These are phyloP conservation scores for Cariama cristata DNA, from an alignment of 2,113 vertebrate genomes.

Conservation along the genomic window DNA sequence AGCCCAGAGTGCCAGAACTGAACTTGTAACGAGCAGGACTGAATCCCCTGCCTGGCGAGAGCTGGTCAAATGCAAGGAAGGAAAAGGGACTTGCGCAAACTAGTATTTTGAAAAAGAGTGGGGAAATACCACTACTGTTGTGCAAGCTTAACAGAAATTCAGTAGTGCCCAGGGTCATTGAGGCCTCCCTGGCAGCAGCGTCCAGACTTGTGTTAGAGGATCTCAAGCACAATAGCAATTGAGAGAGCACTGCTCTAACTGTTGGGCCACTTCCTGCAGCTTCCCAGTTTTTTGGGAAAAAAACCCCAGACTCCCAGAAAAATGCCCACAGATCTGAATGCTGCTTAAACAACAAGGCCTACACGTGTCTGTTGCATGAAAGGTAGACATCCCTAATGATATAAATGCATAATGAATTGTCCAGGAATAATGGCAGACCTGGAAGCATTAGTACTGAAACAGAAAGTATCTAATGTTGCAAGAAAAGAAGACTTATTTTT, in stretches of 20 bases:
- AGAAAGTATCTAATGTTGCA: background rate
- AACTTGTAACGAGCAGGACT: background rate
- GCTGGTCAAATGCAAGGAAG: background rate
- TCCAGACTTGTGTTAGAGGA: background rate
- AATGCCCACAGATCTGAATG: background rate
- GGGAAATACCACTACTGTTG: conserved; percentile 41
- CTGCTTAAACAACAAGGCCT: background rate
- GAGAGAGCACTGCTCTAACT: background rate
- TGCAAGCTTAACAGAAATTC: conserved; percentile 41
- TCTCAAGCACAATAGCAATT: background rate
- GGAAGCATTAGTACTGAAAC: background rate
- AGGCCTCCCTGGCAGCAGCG: background rate
- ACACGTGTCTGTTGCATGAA: background rate
- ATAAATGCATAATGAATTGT: background rate
- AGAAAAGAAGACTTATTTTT: background rate
- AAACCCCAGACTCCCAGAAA: background rate
- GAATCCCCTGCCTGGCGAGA: background rate
- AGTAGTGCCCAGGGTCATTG: background rate
- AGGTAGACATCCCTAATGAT: background rate
- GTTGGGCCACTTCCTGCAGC: background rate
- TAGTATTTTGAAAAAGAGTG: conserved; percentile 43
- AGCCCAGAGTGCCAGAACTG: background rate
- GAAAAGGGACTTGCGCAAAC: conserved; percentile 1
- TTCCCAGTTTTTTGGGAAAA: background rate
- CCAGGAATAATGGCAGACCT: background rate